Percentiles rank a stretch among this genome's conserved stretches.
phyloP scores from a whole-genome alignment of 2,113 vertebrate species.

The Oryzias melastigma region DNA sequence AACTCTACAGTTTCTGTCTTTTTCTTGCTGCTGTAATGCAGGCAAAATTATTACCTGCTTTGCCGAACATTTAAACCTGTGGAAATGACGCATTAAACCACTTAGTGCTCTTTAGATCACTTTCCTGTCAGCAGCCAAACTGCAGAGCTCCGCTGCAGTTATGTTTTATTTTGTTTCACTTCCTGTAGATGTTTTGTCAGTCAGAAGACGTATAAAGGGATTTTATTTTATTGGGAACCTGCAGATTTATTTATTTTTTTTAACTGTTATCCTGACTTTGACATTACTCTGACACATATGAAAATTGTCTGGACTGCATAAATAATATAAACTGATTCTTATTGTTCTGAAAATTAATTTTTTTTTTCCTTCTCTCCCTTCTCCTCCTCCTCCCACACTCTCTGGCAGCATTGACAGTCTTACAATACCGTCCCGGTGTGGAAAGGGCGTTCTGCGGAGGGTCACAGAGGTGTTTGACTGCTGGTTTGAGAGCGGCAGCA shows the following conservation, averaged over 20 bases:
- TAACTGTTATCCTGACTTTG: too few relatives aligned
- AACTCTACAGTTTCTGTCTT: too few relatives aligned
- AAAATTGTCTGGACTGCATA: too few relatives aligned
- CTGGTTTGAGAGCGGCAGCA: constrained; percentile 99
- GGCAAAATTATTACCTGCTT: not conserved
- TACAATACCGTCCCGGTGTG: constrained; percentile 85
- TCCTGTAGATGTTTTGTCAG: too few relatives aligned
- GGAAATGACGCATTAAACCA: constrained; percentile 4
- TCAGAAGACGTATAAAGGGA: too few relatives aligned
- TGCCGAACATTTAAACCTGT: not conserved
- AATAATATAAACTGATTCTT: not conserved
- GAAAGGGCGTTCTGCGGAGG: constrained; percentile 83
- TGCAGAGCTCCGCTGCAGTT: too few relatives aligned
- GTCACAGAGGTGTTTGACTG: constrained; percentile 94
- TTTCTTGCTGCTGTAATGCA: too few relatives aligned
- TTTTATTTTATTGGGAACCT: too few relatives aligned
- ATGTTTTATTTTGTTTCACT: too few relatives aligned
- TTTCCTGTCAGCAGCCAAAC: too few relatives aligned
- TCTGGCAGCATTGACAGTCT: constrained; percentile 83
- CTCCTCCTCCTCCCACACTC: not conserved
- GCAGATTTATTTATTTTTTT: too few relatives aligned
- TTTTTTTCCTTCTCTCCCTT: not conserved
- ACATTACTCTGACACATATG: too few relatives aligned
- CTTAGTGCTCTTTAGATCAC: not conserved
- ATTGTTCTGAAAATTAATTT: not conserved